Base-by-base conservation (phyloP, 1,140 invertebrate species). In the Coenobita brevimanus region DNA sequence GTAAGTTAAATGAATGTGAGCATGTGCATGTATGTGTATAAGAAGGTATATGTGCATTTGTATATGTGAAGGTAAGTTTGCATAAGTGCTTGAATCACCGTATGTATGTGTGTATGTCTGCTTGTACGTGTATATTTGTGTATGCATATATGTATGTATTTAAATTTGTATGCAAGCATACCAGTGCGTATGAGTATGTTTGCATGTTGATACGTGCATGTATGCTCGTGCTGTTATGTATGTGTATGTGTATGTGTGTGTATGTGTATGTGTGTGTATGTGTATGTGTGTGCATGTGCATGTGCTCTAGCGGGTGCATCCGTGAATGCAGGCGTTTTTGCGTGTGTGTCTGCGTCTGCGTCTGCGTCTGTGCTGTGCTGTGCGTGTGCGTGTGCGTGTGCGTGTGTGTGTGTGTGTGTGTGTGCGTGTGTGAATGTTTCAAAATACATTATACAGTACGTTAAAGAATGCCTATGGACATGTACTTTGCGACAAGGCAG, bases 231-330 rank as follows among this genome's bases (percentile, higher is more conserved):
- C n/a, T n/a, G n/a, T n/a, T n/a, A n/a, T n/a, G n/a, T n/a, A n/a
- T n/a, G n/a, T 76, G 30, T 76, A 43, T 76, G 30, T 76, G 30
- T 76, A 43, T 76, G 30, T 76, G 30, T 76, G 30, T 76, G 30
- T 76, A 43, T 76, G 30, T 76, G 30, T 76, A 43, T 76, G 30
- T 76, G 30, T 76, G 30, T 76, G 30, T 76, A 43, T 43, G 21
- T 43, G 21, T 76, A 21, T 41, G 43, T 76, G 43, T 41, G 43
- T 41, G 4, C n/a, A 21, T 76, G 21, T 76, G 21, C 46, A 30
- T 76, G 3, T 76, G 43, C n/a, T n/a, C n/a, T n/a, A n/a, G n/a
- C n/a, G n/a, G n/a, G n/a, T n/a, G n/a, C n/a, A n/a, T n/a, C n/a
- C n/a, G n/a, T n/a, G n/a, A n/a, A n/a, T n/a, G n/a, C n/a, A n/a